Conservation (phyloP, 2,113 vertebrate genomes). For the Sialia sialis region DNA sequence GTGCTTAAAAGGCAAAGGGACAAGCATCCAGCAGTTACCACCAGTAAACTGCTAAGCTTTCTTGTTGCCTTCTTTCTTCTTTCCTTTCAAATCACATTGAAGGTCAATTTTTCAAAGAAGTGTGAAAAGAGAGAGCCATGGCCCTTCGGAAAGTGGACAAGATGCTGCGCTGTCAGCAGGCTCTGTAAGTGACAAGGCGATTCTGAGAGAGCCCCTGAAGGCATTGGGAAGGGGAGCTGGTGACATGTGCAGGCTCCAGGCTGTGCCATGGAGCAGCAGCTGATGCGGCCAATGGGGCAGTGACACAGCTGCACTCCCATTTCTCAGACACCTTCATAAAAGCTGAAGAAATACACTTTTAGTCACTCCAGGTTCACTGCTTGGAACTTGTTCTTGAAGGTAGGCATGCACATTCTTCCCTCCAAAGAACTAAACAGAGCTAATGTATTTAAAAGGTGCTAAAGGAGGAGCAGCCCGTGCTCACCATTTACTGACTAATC, state of each 20-base stretch:
- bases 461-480: neutral
- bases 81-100: neutral
- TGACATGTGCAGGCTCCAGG: neutral
- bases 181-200: neutral
- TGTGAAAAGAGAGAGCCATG: neutral
- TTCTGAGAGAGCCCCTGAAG: neutral
- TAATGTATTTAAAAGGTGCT: neutral
- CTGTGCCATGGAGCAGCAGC: neutral
- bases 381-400: neutral
- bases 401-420: neutral
- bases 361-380: neutral
- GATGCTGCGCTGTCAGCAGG: neutral
- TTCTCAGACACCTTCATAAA: neutral
- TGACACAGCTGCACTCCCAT: neutral
- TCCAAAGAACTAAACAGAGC: neutral
- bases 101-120: slow-evolving; percentile 17
- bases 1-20: neutral
- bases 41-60: neutral
- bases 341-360: neutral
- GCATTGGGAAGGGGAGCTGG: neutral
- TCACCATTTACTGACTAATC: neutral
- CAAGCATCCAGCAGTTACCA: neutral
- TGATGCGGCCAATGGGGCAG: neutral
- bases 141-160: neutral
- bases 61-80: neutral